Conservation (phyloP, 2,797 vertebrate species). For the Synanceia verrucosa region DNA sequence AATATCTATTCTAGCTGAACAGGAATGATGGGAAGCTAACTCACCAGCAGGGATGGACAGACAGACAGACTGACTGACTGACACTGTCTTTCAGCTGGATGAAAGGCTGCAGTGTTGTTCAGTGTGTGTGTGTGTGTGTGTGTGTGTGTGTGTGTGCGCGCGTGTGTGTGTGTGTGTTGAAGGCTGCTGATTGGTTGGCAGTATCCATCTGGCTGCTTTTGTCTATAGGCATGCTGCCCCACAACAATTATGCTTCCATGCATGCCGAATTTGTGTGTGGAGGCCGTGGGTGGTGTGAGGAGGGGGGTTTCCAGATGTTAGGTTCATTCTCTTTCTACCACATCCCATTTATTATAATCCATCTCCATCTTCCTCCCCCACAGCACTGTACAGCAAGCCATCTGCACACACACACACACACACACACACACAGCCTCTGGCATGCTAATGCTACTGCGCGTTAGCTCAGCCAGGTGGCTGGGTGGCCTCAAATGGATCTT, state of each 20-base stretch:
- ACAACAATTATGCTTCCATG: slow-evolving; percentile 59
- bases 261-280: slow-evolving; percentile 25
- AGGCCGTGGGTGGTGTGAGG: slow-evolving; percentile 1
- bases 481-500: slow-evolving; percentile 59
- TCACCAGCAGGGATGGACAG: background rate
- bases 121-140: slow-evolving; percentile 2
- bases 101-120: slow-evolving; percentile 19
- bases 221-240: slow-evolving; percentile 67
- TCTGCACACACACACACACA: slow-evolving; percentile 52
- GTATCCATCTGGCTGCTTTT: slow-evolving; percentile 56
- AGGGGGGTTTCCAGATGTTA: slow-evolving; percentile 73
- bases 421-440: slow-evolving; percentile 31
- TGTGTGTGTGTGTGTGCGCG: background rate
- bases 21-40: background rate
- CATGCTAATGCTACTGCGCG: slow-evolving; percentile 36
- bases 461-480: slow-evolving; percentile 69
- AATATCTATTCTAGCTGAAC: background rate
- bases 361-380: slow-evolving; percentile 48
- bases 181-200: slow-evolving; percentile 44
- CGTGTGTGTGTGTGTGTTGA: background rate
- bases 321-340: slow-evolving; percentile 60
- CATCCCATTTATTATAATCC: slow-evolving; percentile 72
- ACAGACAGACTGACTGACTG: background rate
- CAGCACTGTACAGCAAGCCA: slow-evolving; percentile 52
- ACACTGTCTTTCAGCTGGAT: background rate